These are phyloP conservation scores for Natrix natrix DNA, from an alignment of 2,797 vertebrate genomes.

Conservation along the genomic window DNA sequence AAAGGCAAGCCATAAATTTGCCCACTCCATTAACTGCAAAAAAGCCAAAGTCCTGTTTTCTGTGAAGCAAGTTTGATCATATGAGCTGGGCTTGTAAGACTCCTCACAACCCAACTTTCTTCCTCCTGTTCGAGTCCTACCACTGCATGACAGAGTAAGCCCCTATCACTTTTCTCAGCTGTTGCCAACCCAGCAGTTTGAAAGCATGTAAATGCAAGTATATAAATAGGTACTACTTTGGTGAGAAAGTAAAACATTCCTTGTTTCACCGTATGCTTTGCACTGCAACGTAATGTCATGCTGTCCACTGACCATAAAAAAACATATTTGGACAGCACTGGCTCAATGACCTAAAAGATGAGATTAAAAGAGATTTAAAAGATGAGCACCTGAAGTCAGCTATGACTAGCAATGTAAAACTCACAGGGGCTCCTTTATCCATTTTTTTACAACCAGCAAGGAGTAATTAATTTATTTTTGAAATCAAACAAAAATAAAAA, in stretches of 20 bases:
- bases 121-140: background rate
- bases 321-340: background rate
- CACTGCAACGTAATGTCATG: background rate
- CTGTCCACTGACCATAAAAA: background rate
- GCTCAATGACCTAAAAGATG: too few species aligned
- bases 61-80: background rate
- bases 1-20: background rate
- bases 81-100: background rate
- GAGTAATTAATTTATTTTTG: too few species aligned
- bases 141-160: background rate
- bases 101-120: background rate
- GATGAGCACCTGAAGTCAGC: too few species aligned
- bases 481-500: background rate
- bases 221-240: background rate
- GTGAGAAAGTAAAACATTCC: background rate
- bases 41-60: background rate
- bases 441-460: too few species aligned
- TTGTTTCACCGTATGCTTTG: background rate
- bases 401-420: too few species aligned
- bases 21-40: background rate
- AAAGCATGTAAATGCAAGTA: background rate
- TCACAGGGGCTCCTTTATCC: too few species aligned
- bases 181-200: background rate
- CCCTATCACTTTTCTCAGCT: background rate
- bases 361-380: too few species aligned